These are phyloP conservation scores for Ctena decussata DNA, from an alignment of 2,888 invertebrate species.

Conservation along the genomic window DNA sequence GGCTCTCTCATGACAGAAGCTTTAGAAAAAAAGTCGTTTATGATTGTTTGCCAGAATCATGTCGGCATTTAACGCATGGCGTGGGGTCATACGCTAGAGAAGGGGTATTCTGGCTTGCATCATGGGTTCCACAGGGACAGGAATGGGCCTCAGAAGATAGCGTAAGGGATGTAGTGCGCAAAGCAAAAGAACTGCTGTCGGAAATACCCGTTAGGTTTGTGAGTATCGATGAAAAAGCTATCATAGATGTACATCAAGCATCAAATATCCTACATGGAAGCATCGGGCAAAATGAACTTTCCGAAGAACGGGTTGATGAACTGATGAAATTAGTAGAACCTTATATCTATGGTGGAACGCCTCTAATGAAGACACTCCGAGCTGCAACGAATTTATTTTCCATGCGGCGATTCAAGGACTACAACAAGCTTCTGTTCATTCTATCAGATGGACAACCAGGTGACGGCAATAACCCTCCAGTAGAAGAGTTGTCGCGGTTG, in stretches of 20 bases:
- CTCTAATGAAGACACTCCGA: not conserved
- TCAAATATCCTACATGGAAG: not conserved
- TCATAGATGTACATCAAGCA: not conserved
- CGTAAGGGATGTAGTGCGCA: not conserved
- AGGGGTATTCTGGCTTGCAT: too few relatives aligned
- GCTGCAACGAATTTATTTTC: not conserved
- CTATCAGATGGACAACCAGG: conserved; percentile 12
- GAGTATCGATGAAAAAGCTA: not conserved
- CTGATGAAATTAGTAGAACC: conserved; percentile 1
- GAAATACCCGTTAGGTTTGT: not conserved
- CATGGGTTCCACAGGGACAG: too few relatives aligned
- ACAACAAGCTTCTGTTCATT: conserved; percentile 15
- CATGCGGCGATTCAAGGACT: too few relatives aligned
- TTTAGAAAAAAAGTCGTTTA: not conserved
- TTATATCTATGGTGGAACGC: conserved; percentile 12
- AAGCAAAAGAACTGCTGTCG: not conserved
- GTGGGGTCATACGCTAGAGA: too few relatives aligned
- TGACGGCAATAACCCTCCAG: not conserved
- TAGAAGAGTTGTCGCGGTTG: not conserved
- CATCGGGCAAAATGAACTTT: not conserved
- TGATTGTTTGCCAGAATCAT: conserved; percentile 11
- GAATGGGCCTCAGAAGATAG: not conserved
- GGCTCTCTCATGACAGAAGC: not conserved
- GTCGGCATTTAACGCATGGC: not conserved
- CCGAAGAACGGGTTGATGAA: not conserved